Evolutionary conservation across 2,888 invertebrate species (phyloP).

Genomic region (Platerodrilus igneus): DNA sequence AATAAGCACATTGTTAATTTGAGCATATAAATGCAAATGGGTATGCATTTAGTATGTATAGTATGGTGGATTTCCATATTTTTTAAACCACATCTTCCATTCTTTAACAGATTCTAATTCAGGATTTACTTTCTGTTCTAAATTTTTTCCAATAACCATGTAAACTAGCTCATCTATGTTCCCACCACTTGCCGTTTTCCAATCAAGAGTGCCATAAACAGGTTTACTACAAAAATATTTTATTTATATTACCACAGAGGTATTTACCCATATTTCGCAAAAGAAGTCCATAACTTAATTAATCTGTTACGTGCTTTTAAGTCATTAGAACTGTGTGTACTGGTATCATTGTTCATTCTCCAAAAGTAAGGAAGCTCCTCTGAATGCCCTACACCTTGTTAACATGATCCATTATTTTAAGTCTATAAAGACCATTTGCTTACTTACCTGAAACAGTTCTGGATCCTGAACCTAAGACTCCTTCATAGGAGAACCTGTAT

Average conservation of each 20-base stretch:
- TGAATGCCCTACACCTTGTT: conserved; percentile 29
- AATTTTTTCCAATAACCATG: conserved; percentile 17
- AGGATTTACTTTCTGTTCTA: conserved; percentile 34
- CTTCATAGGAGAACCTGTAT: conserved; percentile 31
- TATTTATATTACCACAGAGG: neutral
- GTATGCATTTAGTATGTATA: conserved; percentile 23
- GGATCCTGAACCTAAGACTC: conserved; percentile 17
- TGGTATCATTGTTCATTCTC: conserved; percentile 17
- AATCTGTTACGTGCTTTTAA: conserved; percentile 22
- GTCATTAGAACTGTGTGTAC: conserved; percentile 12
- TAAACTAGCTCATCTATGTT: conserved; percentile 9
- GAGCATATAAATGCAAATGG: too few relatives aligned
- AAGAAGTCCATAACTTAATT: conserved; percentile 29
- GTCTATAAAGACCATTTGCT: conserved; percentile 10
- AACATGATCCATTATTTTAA: conserved; percentile 2
- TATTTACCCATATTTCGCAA: conserved; percentile 30
- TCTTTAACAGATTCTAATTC: conserved; percentile 33
- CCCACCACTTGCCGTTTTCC: conserved; percentile 11
- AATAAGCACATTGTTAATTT: too few relatives aligned
- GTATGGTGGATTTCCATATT: conserved; percentile 23
- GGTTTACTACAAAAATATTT: conserved; percentile 21
- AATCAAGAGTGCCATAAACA: conserved; percentile 15
- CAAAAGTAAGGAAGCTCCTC: conserved; percentile 30
- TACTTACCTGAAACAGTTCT: conserved; percentile 12
- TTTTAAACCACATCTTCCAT: conserved; percentile 20